Evolutionary conservation across 2,888 invertebrate genomes (phyloP).

Genomic region (Rutpela maculata): DNA sequence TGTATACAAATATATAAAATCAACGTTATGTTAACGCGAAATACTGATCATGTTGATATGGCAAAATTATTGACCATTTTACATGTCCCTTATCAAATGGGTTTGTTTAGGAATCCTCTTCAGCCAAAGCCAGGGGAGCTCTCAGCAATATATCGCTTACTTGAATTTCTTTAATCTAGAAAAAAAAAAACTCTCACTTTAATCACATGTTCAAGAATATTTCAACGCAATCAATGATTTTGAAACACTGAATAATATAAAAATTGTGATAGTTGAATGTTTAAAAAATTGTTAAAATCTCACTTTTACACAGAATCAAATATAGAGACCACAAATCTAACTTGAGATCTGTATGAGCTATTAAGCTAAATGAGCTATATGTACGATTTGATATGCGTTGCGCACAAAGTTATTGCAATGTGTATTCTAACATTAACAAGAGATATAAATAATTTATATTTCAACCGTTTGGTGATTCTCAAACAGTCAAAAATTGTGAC

Average conservation of each 20-base stretch:
- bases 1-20: constrained; percentile 41
- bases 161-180: constrained; percentile 70
- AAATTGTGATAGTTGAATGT: not conserved
- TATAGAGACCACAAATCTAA: too few species aligned
- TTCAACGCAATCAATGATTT: constrained; percentile 5
- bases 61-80: constrained; percentile 58
- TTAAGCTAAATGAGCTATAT: too few species aligned
- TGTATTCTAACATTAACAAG: too few species aligned
- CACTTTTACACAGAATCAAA: not conserved
- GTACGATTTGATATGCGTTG: too few species aligned
- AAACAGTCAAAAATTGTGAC: too few species aligned
- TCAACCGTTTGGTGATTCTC: too few species aligned
- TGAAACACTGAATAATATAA: constrained; percentile 26
- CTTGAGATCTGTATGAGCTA: too few species aligned
- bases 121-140: constrained; percentile 72
- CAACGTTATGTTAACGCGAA: constrained; percentile 56
- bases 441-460: too few species aligned
- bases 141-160: constrained; percentile 69
- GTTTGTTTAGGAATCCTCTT: constrained; percentile 65
- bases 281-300: not conserved
- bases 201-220: too few species aligned
- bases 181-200: constrained; percentile 46
- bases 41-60: constrained; percentile 66
- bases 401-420: too few species aligned
- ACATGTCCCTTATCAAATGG: constrained; percentile 25